A percentile compares a stretch with the other conserved stretches of the same genome.
These are phyloP conservation scores for Lamellibrachia satsuma DNA, from an alignment of 2,888 invertebrate genomes.

Conservation along the genomic window DNA sequence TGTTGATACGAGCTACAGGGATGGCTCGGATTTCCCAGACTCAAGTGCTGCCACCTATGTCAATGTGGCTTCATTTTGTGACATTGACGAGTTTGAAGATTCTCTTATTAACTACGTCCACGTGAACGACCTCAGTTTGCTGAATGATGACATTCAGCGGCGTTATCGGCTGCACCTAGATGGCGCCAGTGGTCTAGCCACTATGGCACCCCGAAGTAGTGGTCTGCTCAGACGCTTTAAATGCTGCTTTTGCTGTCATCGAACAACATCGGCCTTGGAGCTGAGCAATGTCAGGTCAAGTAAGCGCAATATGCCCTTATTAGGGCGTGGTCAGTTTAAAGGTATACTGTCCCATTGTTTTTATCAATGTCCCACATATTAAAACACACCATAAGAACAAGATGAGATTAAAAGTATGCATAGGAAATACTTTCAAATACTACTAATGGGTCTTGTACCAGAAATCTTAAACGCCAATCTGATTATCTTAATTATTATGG, in stretches of 20 bases:
- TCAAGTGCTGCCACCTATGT: background rate
- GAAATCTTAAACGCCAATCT: too few species aligned
- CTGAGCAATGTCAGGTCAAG: background rate
- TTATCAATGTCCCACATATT: background rate
- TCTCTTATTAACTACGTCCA: conserved; percentile 33
- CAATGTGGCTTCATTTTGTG: conserved; percentile 6
- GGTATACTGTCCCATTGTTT: background rate
- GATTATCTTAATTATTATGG: too few species aligned
- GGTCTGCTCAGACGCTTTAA: background rate
- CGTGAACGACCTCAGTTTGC: conserved; percentile 27
- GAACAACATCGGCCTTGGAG: background rate
- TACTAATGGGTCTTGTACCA: background rate
- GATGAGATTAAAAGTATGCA: too few species aligned
- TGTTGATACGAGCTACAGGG: background rate
- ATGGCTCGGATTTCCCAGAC: background rate
- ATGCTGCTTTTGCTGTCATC: conserved; percentile 31
- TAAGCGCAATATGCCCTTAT: background rate
- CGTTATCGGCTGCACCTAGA: conserved; percentile 33
- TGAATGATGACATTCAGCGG: conserved; percentile 31
- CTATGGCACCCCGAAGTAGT: background rate
- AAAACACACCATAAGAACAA: background rate
- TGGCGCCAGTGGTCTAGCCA: background rate
- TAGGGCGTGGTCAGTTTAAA: background rate
- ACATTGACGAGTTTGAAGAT: conserved; percentile 29
- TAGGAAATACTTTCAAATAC: too few species aligned